These are phyloP conservation scores for Gallinago undulata DNA, from an alignment of 2,113 vertebrate genomes.

Conservation along the genomic window DNA sequence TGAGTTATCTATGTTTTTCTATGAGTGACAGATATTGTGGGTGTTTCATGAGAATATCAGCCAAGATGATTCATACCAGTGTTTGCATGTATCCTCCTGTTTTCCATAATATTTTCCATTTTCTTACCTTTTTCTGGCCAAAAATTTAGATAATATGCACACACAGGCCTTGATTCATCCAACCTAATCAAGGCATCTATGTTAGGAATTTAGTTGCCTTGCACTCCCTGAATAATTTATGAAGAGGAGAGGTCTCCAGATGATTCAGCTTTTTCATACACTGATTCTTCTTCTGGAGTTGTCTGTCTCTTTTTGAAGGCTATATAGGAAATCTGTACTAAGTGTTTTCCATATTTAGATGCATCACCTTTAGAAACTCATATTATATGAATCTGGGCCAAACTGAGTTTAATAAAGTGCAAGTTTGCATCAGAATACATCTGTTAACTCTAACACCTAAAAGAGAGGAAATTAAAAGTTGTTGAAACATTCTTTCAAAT, in stretches of 20 bases:
- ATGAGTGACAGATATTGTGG: background rate
- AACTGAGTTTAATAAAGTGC: background rate
- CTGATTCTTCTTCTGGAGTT: background rate
- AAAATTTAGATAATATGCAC: background rate
- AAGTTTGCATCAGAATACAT: background rate
- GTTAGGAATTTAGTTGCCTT: background rate
- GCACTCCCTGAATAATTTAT: background rate
- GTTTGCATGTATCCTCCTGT: background rate
- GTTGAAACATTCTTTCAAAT: background rate
- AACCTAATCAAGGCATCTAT: background rate
- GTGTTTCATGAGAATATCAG: background rate
- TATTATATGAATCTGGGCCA: background rate
- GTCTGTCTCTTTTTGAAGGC: background rate
- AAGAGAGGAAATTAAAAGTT: slow-evolving; percentile 32
- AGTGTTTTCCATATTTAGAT: background rate
- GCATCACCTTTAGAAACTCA: background rate
- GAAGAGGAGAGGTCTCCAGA: background rate
- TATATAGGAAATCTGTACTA: background rate
- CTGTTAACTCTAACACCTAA: background rate
- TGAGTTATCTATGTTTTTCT: background rate
- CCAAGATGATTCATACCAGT: background rate
- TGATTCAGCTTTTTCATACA: background rate
- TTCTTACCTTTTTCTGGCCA: background rate
- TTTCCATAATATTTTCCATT: background rate
- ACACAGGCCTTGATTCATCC: background rate